Conservation (phyloP, 2,888 invertebrate species). For the Nycteola revayana region DNA sequence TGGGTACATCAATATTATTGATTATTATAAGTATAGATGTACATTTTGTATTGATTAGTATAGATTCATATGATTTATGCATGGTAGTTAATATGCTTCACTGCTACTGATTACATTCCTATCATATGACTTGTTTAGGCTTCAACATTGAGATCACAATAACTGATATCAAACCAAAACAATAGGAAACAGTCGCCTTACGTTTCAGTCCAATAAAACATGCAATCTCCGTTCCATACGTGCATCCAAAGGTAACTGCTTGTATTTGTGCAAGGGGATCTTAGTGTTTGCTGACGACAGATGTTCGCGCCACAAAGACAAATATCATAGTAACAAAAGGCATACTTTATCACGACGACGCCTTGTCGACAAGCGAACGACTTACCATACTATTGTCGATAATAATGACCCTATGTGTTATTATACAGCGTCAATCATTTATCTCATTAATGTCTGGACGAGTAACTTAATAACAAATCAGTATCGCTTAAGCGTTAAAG, state of each 20-base stretch:
- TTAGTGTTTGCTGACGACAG: slow-evolving; percentile 42
- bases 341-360: slow-evolving; percentile 24
- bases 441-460: slow-evolving; percentile 62
- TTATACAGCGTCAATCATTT: slow-evolving; percentile 58
- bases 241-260: slow-evolving; percentile 1
- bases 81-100: no score
- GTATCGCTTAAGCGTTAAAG: slow-evolving; percentile 58
- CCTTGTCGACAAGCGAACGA: slow-evolving; percentile 23
- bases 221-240: slow-evolving; percentile 7
- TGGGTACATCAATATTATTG: no score
- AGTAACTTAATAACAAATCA: slow-evolving; percentile 61
- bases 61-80: no score
- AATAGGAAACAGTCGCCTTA: slow-evolving; percentile 5
- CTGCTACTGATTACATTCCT: no score
- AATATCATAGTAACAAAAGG: slow-evolving; percentile 22
- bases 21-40: no score
- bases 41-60: no score
- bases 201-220: slow-evolving; percentile 7
- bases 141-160: no score
- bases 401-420: slow-evolving; percentile 50
- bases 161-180: no score
- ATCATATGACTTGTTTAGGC: no score
- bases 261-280: slow-evolving; percentile 39
- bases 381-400: slow-evolving; percentile 36
- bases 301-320: slow-evolving; percentile 37